A percentile compares a stretch with the other conserved stretches of the same genome.
Conservation (phyloP, 2,113 vertebrate genomes). For the Semnornis frantzii region DNA sequence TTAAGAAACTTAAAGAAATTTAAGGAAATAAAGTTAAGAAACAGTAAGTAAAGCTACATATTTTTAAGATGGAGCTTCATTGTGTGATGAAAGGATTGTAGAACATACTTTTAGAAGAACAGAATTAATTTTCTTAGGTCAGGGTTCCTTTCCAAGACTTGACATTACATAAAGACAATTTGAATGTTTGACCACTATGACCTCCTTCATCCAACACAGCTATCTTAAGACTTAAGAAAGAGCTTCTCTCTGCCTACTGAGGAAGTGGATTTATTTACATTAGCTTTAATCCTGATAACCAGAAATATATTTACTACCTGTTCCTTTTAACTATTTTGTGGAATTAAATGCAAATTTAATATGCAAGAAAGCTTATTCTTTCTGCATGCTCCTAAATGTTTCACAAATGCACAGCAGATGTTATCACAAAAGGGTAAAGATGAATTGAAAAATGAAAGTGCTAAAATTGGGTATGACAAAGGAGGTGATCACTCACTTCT, state of each 20-base stretch:
- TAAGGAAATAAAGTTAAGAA: too few relatives aligned
- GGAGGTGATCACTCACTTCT: neutral
- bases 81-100: neutral
- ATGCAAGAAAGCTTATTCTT: neutral
- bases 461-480: neutral
- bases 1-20: too few relatives aligned
- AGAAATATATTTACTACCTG: neutral
- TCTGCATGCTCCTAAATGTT: neutral
- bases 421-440: neutral
- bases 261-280: neutral
- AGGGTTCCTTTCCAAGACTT: neutral
- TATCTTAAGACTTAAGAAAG: neutral
- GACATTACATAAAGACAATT: neutral
- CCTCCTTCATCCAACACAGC: neutral
- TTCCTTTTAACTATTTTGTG: neutral
- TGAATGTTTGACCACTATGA: neutral
- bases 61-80: neutral
- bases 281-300: neutral
- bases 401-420: neutral
- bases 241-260: neutral
- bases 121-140: neutral
- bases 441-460: neutral
- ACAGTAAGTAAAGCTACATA: neutral
- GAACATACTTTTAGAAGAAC: neutral
- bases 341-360: neutral